Evolutionary conservation across 2,113 vertebrate species (phyloP).

Genomic region (Psittacara wagleri): DNA sequence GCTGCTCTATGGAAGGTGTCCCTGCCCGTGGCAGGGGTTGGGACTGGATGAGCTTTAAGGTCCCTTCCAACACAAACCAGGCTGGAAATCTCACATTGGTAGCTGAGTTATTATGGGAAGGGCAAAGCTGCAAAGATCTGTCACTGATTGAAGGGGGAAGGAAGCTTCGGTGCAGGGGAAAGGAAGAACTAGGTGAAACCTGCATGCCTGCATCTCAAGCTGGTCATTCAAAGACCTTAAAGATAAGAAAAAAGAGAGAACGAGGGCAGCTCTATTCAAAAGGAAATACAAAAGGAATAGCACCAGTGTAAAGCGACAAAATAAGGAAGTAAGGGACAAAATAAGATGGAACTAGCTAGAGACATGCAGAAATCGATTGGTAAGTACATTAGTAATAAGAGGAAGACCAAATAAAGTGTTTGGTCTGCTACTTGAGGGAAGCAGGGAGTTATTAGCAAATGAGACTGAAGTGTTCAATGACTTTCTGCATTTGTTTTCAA

Average conservation of each 20-base stretch:
- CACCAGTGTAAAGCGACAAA: not conserved
- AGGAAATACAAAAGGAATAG: not conserved
- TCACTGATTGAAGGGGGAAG: not conserved
- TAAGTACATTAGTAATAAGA: not conserved
- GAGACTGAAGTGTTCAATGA: constrained; percentile 65
- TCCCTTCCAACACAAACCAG: not conserved
- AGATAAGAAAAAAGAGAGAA: not conserved
- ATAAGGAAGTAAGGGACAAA: not conserved
- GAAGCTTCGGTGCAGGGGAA: not conserved
- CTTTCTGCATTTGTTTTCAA: constrained; percentile 59
- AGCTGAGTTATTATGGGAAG: not conserved
- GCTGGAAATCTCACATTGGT: too few relatives aligned
- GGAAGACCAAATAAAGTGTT: not conserved
- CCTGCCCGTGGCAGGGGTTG: fast-evolving
- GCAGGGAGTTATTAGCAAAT: constrained; percentile 65
- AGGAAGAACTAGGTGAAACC: not conserved
- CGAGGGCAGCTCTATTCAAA: not conserved
- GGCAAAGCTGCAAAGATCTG: not conserved
- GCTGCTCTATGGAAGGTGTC: not conserved
- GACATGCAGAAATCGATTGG: not conserved
- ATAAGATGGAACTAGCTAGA: not conserved
- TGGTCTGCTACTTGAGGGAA: constrained; percentile 57
- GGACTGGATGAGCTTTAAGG: fast-evolving
- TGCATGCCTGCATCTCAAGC: fast-evolving
- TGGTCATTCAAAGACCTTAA: not conserved